A percentile compares a stretch with the other conserved stretches of the same genome.
Conservation (phyloP, 2,113 vertebrate genomes). For the Gopherus evgoodei region DNA sequence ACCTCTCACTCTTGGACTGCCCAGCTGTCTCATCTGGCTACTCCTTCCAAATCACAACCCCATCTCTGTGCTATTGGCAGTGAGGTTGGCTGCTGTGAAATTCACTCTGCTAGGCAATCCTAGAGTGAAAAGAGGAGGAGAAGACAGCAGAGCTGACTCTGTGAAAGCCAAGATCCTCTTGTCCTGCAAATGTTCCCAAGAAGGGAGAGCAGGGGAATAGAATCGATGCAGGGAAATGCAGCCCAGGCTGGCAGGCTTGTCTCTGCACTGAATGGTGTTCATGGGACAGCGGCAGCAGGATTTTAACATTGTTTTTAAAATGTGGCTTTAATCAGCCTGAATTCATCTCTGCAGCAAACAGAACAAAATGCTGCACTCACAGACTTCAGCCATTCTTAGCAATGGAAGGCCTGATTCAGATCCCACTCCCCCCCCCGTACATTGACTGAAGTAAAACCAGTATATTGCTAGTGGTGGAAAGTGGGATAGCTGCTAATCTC, state of each 20-base stretch:
- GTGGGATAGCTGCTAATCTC: neutral
- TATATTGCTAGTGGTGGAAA: rapidly evolving
- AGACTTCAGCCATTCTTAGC: rapidly evolving
- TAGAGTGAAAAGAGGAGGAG: neutral
- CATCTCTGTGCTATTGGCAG: neutral
- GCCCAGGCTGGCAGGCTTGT: neutral
- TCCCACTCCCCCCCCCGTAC: neutral
- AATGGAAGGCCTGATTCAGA: rapidly evolving
- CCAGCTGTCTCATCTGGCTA: neutral
- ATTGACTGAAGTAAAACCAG: neutral
- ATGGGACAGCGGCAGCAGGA: neutral
- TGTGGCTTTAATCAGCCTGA: rapidly evolving
- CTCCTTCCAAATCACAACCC: neutral
- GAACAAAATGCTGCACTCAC: rapidly evolving
- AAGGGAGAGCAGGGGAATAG: neutral
- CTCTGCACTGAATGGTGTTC: neutral
- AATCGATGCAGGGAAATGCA: neutral
- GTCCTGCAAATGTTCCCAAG: neutral
- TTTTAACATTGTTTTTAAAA: neutral
- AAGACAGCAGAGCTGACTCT: constrained; percentile 2
- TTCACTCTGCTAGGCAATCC: neutral
- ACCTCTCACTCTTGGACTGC: neutral
- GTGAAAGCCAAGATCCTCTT: neutral
- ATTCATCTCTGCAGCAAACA: neutral
- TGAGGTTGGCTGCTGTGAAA: neutral